Base-by-base conservation (phyloP, 2,113 vertebrate species). In the Eulemur rufifrons region DNA sequence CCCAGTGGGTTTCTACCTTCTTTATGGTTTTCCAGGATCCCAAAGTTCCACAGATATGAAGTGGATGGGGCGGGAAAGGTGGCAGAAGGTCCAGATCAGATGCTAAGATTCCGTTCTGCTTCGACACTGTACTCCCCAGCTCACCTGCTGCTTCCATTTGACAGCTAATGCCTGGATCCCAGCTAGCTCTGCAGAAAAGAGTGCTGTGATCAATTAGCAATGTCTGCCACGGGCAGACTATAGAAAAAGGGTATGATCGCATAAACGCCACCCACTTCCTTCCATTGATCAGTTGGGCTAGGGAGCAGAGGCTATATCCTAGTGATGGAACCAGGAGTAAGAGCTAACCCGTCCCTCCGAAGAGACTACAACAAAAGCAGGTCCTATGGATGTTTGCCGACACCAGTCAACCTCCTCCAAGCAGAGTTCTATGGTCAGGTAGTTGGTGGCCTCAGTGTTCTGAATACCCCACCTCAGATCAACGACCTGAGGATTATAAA, bases 381-480 rank as follows among this genome's bases (percentile, higher is more conserved):
- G 99, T 14, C 99, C 98, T 0, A 98, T 90, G 23, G 99, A 99
- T 5, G 98, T 94, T 71, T 85, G 98, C 96, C 82, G 94, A 89
- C 99, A 99, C 23, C 68, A 97, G 50, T 98, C 56, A 1, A 98
- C 98, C 98, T 99, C 99, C 81, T 99, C 98, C 94, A 99, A 95
- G 96, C 98, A 99, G 89, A 99, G 93, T 52, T 99, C 98, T 2
- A 95, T 92, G 68, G 96, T 98, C 93, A 98, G 89, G 69, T 98
- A 98, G 56, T 99, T 98, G 37, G 97, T 94, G 50, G 96, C 98
- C 6, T 97, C 68, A 0, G 93, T 27, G 50, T 98, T 94, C 37
- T 68, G 97, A 32, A 99, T 63, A 14, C 99, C 99, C 98, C 99
- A 99, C 45, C 98, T 42, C 97, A 99, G 98, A 94, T 99, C 99